Percentiles rank a stretch among this genome's conserved stretches.
Evolutionary conservation across 2,113 vertebrate genomes (phyloP).

Genomic region (Oreamnos americanus): DNA sequence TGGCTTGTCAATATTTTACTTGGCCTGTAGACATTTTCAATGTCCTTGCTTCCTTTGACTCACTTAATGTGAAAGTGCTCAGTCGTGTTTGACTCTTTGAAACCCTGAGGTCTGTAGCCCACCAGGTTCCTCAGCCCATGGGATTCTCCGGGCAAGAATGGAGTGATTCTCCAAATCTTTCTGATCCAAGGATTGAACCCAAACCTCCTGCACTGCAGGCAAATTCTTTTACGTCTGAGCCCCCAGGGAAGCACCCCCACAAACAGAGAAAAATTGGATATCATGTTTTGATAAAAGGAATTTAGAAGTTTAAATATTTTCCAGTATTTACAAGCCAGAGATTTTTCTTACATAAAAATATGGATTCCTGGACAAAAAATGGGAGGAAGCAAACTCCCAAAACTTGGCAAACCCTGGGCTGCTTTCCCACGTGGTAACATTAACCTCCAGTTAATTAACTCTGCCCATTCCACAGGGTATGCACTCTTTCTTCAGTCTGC

Average conservation of each 20-base stretch:
- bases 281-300: neutral
- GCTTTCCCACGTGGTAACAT: neutral
- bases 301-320: neutral
- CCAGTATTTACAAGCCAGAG: neutral
- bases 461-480: neutral
- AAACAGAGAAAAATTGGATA: neutral
- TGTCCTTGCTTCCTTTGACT: neutral
- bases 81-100: neutral
- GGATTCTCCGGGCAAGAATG: neutral
- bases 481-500: neutral
- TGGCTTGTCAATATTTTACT: neutral
- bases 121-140: neutral
- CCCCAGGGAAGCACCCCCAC: neutral
- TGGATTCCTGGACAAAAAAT: neutral
- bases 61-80: neutral
- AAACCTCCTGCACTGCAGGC: neutral
- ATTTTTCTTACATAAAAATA: neutral
- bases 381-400: no score
- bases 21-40: neutral
- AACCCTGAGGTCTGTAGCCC: neutral
- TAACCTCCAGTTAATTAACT: neutral
- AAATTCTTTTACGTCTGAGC: neutral
- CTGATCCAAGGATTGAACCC: fast-evolving
- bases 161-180: neutral
- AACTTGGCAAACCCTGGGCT: neutral